These are phyloP conservation scores for Zaprionus gabonicus DNA, from an alignment of 1,140 invertebrate genomes.

Conservation along the genomic window DNA sequence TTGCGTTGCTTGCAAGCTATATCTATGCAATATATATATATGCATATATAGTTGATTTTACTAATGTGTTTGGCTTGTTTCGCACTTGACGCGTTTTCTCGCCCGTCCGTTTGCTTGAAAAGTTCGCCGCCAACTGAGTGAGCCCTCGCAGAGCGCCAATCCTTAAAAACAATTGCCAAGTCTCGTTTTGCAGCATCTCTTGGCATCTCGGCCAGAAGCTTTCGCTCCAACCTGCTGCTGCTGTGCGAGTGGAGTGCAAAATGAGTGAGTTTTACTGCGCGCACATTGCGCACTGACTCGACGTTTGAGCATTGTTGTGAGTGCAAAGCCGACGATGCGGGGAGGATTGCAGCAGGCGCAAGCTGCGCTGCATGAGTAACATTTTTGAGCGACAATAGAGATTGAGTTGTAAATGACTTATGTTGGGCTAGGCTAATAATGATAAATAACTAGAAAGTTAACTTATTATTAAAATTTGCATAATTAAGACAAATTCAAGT, in stretches of 20 bases:
- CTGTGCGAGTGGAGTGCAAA: constrained; percentile 30
- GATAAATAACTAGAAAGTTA: not conserved
- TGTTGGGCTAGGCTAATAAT: not conserved
- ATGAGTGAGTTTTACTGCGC: constrained; percentile 32
- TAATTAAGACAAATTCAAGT: not conserved
- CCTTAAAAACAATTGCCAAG: constrained; percentile 75
- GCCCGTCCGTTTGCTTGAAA: constrained; percentile 67
- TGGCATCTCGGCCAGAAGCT: constrained; percentile 46
- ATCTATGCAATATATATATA: constrained; percentile 23
- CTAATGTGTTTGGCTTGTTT: constrained; percentile 32
- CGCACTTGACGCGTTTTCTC: constrained; percentile 32
- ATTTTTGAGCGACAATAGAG: not conserved
- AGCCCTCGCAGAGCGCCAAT: constrained; percentile 53
- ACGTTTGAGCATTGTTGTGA: constrained; percentile 46
- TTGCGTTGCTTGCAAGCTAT: not conserved
- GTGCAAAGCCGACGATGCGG: constrained; percentile 14
- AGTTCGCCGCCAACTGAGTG: constrained; percentile 74
- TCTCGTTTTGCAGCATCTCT: constrained; percentile 66
- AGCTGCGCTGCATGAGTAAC: not conserved
- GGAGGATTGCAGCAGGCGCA: no score
- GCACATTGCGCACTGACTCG: not conserved
- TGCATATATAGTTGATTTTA: constrained; percentile 47
- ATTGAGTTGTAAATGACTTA: not conserved
- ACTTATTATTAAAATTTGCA: not conserved
- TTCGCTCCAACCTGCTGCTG: constrained; percentile 37